Evolutionary conservation across 2,888 invertebrate species (phyloP), one percentile per base, ranked within the genome.

Genomic region (Cartodere bifasciata): DNA sequence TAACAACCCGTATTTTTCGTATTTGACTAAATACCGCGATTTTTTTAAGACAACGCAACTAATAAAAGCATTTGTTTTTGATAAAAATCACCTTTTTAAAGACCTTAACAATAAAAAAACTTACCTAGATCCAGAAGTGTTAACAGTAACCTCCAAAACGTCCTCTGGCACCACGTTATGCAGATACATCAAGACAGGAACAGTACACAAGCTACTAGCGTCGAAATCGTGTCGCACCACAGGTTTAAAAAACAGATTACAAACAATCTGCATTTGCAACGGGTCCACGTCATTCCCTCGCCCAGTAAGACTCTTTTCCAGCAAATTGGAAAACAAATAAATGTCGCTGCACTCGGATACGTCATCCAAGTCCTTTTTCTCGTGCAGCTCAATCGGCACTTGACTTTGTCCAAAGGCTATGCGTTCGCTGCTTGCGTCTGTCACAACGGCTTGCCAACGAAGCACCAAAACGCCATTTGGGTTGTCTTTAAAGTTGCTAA

Each of bases 321-420:
- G 5, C 11, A 23, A 11, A n/a, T 23, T 23, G 11, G 24, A 23
- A 11, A 23, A 23, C 24, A 7, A 23, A n/a, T 7, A 6, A 7
- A 9, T 11, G 6, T 23, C 24, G 5, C 7, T 6, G 6, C 9
- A 9, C 6, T 23, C 24, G 9, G 5, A 23, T 23, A 11, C 9
- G 55, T 39, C 53, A n/a, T n/a, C n/a, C n/a, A n/a, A n/a, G 53
- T 37, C 65, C 65, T 27, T 68, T 65, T 36, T 68, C 58, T 12
- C 63, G 56, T 49, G 65, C 64, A 40, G 68, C 68, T 35, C 65
- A 34, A 81, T 51, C 47, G 72, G 72, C 11, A 79, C 54, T 46
- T 74, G 74, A 48, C 76, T 79, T 45, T 83, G 83, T 0, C 84
- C 84, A 28, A 72, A 56, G 6, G 72, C 70, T 4, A 64, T 58